Base-by-base conservation (phyloP, 2,113 vertebrate species). In the Caloenas nicobarica region DNA sequence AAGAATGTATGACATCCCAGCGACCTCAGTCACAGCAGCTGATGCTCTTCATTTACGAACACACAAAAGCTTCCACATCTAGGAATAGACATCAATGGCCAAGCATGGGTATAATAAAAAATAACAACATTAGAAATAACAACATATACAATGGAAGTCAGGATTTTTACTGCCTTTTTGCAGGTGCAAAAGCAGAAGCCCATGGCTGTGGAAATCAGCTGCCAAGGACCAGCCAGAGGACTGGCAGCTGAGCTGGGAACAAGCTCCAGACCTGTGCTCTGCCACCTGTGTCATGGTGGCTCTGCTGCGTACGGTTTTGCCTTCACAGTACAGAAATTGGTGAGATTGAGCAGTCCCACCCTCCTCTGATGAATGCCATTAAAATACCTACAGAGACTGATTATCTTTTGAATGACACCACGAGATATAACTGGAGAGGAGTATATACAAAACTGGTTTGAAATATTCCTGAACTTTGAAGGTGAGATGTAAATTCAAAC, bases 251-350 rank as follows among this genome's bases (percentile, higher is more conserved):
- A 40, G 26, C 38, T 70, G 51, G 21, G 21, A 87, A 87, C 26
- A 70, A 66, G 13, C 10, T 66, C 25, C 53, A 53, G 18, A 14
- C 13, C 48, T 57, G 31, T 36, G n/a, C 22, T 62, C 36, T n/a
- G 48, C 18, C 42, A 44, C 40, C 4, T 0, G 0, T 15, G 31
- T 58, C 5, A 0, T 19, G 29, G 25, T 40, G 29, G 33, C 42
- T 78, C 29, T 61, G 31, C 38, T 80, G 48, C 13, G 2, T 72
- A 23, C 46, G 51, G 34, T 11, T 81, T 68, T 85, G n/a, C 53
- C 69, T 57, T 72, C 13, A 12, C 0, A 23, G 40, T 29, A 71
- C 31, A 89, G 57, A 51, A 74, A 66, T 1, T 17, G 4, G 29
- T 71, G 48, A 66, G n/a, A 57, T 65, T 79, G 23, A 79, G 25